Base-by-base conservation (phyloP, 1,140 invertebrate genomes). In the Trachymyrmex cornetzi region DNA sequence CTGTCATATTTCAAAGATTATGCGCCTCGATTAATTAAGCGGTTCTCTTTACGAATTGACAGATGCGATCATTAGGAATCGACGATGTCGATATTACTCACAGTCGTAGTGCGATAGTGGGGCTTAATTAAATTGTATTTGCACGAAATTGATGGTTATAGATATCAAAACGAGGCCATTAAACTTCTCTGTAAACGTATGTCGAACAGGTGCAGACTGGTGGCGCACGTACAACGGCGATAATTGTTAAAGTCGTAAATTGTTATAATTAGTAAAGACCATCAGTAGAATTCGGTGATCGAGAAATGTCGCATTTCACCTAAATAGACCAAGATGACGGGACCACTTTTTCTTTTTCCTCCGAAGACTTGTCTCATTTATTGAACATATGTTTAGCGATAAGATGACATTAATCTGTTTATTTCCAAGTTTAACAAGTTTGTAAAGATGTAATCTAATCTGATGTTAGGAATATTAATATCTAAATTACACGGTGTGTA, bases 71-170 rank as follows among this genome's bases (percentile, higher is more conserved):
- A 50, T 64, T 61, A 80, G 61, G 48, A 80, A 72, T 86, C 82
- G 61, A 71, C 44, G 69, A 66, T 34, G 81, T 53, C 74, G 50
- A 74, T 74, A 86, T 86, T 75, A 88, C 77, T 55, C 55, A 38
- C 55, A 53, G 22, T 50, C 48, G 57, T 50, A 67, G 19, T 67
- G 50, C 50, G 85, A 57, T 77, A 72, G 67, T 19, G 34, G 9
- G 48, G 34, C 71, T 89, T 90, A 90, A 90, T 91, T 91, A 88
- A 91, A 90, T 88, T 91, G 88, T 85, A 90, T 90, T 90, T 88
- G 84, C 77, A 44, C 34, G 34, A 87, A 90, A 90, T 90, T 90
- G 89, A 90, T 85, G 89, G 63, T 55, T 72, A 64, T 44, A 69
- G 86, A 87, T 88, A 90, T 90, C 89, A 90, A 44, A 44, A 71